phyloP scores from a whole-genome alignment of 2,888 invertebrate genomes.

The Caradrina kadenii region DNA sequence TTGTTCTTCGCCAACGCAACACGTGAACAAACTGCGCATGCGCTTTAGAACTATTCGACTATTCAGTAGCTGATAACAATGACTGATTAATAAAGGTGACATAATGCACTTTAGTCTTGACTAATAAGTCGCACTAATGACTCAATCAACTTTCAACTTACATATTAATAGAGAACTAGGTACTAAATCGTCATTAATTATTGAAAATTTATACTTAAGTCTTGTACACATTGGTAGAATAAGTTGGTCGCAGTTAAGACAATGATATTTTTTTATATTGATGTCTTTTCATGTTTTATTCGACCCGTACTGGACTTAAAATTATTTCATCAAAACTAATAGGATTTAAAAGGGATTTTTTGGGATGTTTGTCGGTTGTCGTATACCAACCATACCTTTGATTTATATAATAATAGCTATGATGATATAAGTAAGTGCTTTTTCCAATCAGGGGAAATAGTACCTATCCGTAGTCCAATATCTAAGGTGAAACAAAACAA shows the following conservation, averaged over 20 bases:
- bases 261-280: no score
- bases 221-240: slow-evolving; percentile 14
- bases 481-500: no score
- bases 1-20: slow-evolving; percentile 54
- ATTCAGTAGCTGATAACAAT: slow-evolving; percentile 47
- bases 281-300: no score
- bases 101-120: slow-evolving; percentile 47
- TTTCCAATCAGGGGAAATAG: no score
- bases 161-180: slow-evolving; percentile 42
- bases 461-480: no score
- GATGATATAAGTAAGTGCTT: no score
- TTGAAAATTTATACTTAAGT: slow-evolving; percentile 27
- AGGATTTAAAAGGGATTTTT: no score
- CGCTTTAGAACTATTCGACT: slow-evolving; percentile 33
- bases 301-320: no score
- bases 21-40: slow-evolving; percentile 41
- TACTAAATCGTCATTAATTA: slow-evolving; percentile 43
- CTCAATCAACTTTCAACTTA: slow-evolving; percentile 47
- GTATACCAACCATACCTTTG: no score
- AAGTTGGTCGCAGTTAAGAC: background rate
- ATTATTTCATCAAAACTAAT: no score
- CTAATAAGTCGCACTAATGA: slow-evolving; percentile 42
- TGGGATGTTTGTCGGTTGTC: no score
- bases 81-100: slow-evolving; percentile 56
- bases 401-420: no score